Base-by-base conservation (phyloP, 2,797 vertebrate genomes). In the Glossophaga mutica region DNA sequence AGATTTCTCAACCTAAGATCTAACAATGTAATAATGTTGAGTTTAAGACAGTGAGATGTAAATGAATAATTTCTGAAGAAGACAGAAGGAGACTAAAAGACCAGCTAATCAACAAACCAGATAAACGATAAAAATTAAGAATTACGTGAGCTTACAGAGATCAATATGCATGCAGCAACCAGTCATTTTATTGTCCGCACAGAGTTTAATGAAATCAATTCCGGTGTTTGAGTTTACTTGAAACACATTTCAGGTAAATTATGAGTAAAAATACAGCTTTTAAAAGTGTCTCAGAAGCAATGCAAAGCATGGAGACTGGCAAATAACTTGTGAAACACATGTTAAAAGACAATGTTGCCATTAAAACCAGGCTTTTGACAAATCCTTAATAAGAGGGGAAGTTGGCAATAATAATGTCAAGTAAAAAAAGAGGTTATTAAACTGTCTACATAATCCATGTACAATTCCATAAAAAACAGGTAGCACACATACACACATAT, bases 41-140 rank as follows among this genome's bases (percentile, higher is more conserved):
- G 2, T 92, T 95, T 78, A 22, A 94, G 94, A 81, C n/a, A 74
- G 26, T 57, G 39, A 89, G 42, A 52, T 71, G 91, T 92, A 82
- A 93, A 95, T 81, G 73, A 76, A 62, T 70, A 50, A 42, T 19
- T 82, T 68, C 46, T 65, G 82, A 91, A 87, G 39, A 78, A 82
- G 50, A 94, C 29, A 76, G 76, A 89, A 87, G 68, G 32, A 94
- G 24, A 81, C 39, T 62, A 59, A 85, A 84, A 94, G 87, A 44
- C 21, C 21, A 94, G 48, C 18, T 94, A 76, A 92, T 97, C 90
- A 73, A 89, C 95, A 78, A 96, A 65, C 70, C 37, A 39, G 46
- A 94, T 84, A 91, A 90, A 85, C 68, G 82, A 90, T 91, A 96
- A 94, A 96, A 90, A 94, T 57, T 74, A 74, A 95, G 79, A 93